A percentile compares a stretch with the other conserved stretches of the same genome.
Evolutionary conservation across 2,113 vertebrate genomes (phyloP).

Genomic region (Equus przewalskii): DNA sequence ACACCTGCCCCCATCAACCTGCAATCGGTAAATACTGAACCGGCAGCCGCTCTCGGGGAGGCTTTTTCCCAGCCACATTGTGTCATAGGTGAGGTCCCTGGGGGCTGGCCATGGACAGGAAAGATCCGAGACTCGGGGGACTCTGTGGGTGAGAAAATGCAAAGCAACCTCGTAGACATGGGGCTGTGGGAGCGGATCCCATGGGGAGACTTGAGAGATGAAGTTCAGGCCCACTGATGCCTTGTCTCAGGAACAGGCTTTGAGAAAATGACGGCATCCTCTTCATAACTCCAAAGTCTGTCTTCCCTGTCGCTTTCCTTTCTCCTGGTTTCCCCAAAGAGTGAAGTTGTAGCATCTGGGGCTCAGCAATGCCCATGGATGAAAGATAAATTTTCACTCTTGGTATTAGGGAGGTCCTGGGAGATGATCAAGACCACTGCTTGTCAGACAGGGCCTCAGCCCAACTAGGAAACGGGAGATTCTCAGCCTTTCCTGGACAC

Average conservation of each 20-base stretch:
- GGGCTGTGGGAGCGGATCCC: background rate
- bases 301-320: background rate
- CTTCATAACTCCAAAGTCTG: background rate
- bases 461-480: background rate
- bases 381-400: background rate
- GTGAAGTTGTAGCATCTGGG: background rate
- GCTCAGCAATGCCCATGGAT: background rate
- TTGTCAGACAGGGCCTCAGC: background rate
- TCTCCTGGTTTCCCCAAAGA: background rate
- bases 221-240: background rate
- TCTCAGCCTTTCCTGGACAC: rapidly evolving
- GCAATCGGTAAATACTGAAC: slow-evolving; percentile 9
- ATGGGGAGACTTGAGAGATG: background rate
- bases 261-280: background rate
- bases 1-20: slow-evolving; percentile 22
- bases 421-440: background rate
- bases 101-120: background rate
- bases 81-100: background rate
- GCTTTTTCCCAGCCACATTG: background rate
- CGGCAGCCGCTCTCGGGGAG: background rate
- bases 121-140: background rate
- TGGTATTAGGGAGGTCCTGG: background rate
- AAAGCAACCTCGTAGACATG: background rate
- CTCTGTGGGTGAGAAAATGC: background rate
- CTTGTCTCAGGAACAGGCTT: background rate